These are phyloP conservation scores for Chrysoperla carnea DNA, from an alignment of 1,140 invertebrate species.

Conservation along the genomic window DNA sequence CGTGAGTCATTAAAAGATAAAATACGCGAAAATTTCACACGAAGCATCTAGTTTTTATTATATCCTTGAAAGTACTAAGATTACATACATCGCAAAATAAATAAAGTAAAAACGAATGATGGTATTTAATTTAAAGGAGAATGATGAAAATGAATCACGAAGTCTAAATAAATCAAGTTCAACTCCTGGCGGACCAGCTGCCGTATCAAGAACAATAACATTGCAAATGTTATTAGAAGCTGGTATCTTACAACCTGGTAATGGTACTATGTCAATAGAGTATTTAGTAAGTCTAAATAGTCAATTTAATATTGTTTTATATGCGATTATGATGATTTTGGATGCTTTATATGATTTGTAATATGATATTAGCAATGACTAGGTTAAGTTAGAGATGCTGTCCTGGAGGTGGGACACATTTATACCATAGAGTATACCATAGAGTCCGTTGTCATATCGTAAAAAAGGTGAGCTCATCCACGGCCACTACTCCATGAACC, in stretches of 20 bases:
- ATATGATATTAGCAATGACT: not conserved
- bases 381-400: not conserved
- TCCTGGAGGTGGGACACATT: not conserved
- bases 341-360: not conserved
- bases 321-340: not conserved
- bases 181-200: constrained; percentile 25
- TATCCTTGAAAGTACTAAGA: constrained; percentile 1
- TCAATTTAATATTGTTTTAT: not conserved
- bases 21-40: too few species aligned
- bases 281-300: constrained; percentile 46
- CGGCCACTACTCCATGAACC: too few species aligned
- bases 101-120: constrained; percentile 5
- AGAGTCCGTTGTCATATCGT: too few species aligned
- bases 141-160: constrained; percentile 28
- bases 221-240: constrained; percentile 66
- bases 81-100: not conserved
- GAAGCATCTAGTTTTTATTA: too few species aligned
- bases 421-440: too few species aligned
- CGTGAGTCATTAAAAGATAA: too few species aligned
- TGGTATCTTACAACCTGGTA: constrained; percentile 62
- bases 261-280: constrained; percentile 68
- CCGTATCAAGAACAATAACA: constrained; percentile 44
- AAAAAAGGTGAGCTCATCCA: too few species aligned
- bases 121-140: constrained; percentile 24
- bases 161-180: constrained; percentile 16